Evolutionary conservation across 1,140 invertebrate genomes (phyloP).

Genomic region (Atta cephalotes): DNA sequence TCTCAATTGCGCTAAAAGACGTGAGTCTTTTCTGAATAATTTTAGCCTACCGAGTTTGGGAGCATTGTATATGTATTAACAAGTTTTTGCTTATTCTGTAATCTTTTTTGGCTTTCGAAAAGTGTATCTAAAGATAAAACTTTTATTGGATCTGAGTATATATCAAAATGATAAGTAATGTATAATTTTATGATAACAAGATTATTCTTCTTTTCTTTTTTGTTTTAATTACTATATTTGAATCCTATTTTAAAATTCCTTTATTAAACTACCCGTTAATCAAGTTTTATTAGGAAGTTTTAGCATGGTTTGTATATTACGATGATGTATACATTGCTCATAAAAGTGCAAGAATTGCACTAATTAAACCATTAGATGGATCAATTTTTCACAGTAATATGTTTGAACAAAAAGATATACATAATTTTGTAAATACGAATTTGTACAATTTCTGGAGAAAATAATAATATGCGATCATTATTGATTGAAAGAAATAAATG

Average conservation of each 20-base stretch:
- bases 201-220: conserved; percentile 33
- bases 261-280: conserved; percentile 28
- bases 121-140: conserved; percentile 35
- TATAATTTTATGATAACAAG: conserved; percentile 8
- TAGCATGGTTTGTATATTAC: conserved; percentile 49
- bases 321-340: conserved; percentile 44
- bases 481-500: conserved; percentile 78
- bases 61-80: conserved; percentile 61
- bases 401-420: conserved; percentile 64
- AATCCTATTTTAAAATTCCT: conserved; percentile 33
- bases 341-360: conserved; percentile 54
- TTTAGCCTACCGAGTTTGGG: conserved; percentile 49
- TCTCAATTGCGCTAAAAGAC: conserved; percentile 72
- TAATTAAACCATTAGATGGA: conserved; percentile 55
- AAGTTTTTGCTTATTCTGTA: conserved; percentile 25
- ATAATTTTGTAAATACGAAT: conserved; percentile 77
- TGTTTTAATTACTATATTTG: conserved; percentile 12
- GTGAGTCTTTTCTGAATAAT: conserved; percentile 74
- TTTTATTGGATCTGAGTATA: conserved; percentile 5
- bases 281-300: conserved; percentile 41
- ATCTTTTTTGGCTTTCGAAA: conserved; percentile 27
- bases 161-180: conserved; percentile 29
- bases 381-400: conserved; percentile 66
- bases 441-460: conserved; percentile 75
- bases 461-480: conserved; percentile 72